These are phyloP conservation scores for Morpho achilles DNA, from an alignment of 2,888 invertebrate genomes.

Conservation along the genomic window DNA sequence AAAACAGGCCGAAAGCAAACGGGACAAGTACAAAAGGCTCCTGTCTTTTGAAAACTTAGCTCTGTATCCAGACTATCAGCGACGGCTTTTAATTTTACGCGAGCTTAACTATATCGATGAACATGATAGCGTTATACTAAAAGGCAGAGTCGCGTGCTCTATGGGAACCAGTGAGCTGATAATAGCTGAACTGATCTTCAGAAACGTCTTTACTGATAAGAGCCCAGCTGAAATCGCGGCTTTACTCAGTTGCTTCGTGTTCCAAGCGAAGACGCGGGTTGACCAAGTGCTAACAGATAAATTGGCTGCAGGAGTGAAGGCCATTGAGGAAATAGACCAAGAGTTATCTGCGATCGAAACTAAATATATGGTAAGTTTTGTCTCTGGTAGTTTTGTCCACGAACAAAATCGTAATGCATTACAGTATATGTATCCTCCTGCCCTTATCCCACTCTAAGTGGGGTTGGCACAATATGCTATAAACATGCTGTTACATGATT, in stretches of 20 bases:
- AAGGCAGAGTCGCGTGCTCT: conserved; percentile 69
- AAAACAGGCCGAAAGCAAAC: conserved; percentile 84
- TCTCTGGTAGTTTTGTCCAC: too few relatives aligned
- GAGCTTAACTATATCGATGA: conserved; percentile 83
- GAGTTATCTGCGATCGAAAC: conserved; percentile 84
- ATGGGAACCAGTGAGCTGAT: conserved; percentile 88
- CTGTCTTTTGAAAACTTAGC: conserved; percentile 92
- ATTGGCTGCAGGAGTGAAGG: conserved; percentile 82
- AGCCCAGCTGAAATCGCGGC: conserved; percentile 96
- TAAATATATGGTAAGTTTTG: conserved; percentile 73
- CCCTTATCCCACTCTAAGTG: too few relatives aligned
- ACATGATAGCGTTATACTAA: conserved; percentile 66
- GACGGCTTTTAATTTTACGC: conserved; percentile 86
- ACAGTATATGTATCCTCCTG: too few relatives aligned
- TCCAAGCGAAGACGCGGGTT: conserved; percentile 87
- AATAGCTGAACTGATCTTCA: conserved; percentile 95
- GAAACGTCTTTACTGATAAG: conserved; percentile 92
- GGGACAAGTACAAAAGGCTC: conserved; percentile 83
- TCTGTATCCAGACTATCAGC: conserved; percentile 93
- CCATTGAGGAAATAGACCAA: conserved; percentile 83
- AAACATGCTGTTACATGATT: too few relatives aligned
- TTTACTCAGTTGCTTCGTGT: conserved; percentile 94
- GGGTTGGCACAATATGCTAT: too few relatives aligned
- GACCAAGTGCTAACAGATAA: conserved; percentile 79
- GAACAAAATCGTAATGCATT: too few relatives aligned